Conservation (phyloP, 2,888 invertebrate species). For the Aphodius sticticus region DNA sequence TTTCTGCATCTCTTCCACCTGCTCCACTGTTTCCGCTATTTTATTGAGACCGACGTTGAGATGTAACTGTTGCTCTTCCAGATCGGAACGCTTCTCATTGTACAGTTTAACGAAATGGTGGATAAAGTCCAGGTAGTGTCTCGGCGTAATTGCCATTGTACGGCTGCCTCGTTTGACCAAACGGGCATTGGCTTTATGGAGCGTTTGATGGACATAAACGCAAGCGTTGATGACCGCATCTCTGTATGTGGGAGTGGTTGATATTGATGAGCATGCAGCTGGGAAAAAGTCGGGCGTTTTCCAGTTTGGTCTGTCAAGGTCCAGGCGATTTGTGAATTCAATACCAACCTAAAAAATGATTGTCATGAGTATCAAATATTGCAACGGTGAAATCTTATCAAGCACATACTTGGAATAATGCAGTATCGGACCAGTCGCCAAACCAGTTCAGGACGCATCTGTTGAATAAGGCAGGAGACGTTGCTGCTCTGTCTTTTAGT, state of each 20-base stretch:
- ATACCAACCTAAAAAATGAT: constrained; percentile 74
- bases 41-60: constrained; percentile 98
- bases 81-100: constrained; percentile 96
- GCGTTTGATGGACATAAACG: constrained; percentile 97
- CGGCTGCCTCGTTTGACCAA: constrained; percentile 91
- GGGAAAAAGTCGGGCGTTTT: constrained; percentile 91
- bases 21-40: constrained; percentile 98
- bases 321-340: constrained; percentile 95
- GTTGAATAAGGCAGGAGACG: constrained; percentile 98
- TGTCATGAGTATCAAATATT: neutral
- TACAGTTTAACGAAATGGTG: constrained; percentile 98
- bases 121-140: constrained; percentile 98
- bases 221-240: constrained; percentile 99
- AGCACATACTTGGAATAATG: constrained; percentile 77
- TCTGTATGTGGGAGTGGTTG: constrained; percentile 80
- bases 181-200: constrained; percentile 93
- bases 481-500: constrained; percentile 97
- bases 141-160: constrained; percentile 97
- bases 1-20: constrained; percentile 99
- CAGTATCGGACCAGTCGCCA: constrained; percentile 99
- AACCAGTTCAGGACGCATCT: constrained; percentile 99
- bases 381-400: no score
- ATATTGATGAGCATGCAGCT: constrained; percentile 80
- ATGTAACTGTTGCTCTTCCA: constrained; percentile 98
- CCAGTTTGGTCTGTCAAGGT: constrained; percentile 89